Conservation (phyloP, 1,140 invertebrate species). For the Contarinia nasturtii region DNA sequence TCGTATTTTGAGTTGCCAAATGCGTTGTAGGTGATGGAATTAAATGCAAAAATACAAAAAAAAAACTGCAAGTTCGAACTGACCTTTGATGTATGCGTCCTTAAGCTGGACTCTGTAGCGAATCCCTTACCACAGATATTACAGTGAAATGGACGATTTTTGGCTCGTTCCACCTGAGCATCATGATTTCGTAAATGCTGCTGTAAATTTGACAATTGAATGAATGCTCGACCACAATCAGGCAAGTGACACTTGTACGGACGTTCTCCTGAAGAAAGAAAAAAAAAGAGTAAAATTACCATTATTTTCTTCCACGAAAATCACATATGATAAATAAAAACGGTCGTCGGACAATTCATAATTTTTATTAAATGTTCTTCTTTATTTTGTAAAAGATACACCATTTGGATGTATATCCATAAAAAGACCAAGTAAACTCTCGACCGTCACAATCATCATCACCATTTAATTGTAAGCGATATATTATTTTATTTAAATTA, state of each 20-base stretch:
- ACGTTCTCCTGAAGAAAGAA: slow-evolving; percentile 64
- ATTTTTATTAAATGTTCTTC: not conserved
- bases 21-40: no score
- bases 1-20: no score
- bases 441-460: no score
- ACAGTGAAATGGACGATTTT: slow-evolving; percentile 88
- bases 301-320: no score
- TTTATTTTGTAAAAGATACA: not conserved
- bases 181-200: slow-evolving; percentile 94
- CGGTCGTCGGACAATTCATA: no score
- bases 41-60: slow-evolving; percentile 1
- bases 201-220: slow-evolving; percentile 91
- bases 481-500: no score
- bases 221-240: slow-evolving; percentile 89
- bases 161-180: slow-evolving; percentile 83
- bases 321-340: no score
- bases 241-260: slow-evolving; percentile 93
- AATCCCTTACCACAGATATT: slow-evolving; percentile 93
- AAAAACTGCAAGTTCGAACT: slow-evolving; percentile 26
- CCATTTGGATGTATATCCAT: not conserved
- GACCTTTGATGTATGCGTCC: slow-evolving; percentile 93
- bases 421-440: not conserved
- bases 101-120: slow-evolving; percentile 83
- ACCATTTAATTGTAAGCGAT: no score
- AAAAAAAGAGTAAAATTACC: slow-evolving; percentile 10